Percentiles rank a stretch among this genome's conserved stretches.
These are phyloP conservation scores for Drosophila kepulauana DNA, from an alignment of 1,140 invertebrate genomes.

Conservation along the genomic window DNA sequence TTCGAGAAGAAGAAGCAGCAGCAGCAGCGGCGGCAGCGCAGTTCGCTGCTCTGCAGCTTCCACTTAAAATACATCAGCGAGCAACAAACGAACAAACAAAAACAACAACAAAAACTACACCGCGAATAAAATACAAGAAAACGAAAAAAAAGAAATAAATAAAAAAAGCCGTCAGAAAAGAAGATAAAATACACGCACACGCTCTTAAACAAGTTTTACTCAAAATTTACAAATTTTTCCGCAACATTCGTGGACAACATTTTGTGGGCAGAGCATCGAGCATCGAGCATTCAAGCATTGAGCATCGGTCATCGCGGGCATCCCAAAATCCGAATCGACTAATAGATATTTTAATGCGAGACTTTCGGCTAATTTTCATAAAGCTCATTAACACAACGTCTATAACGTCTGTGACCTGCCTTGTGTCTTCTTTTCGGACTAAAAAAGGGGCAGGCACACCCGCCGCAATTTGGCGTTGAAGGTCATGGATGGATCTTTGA, in stretches of 20 bases:
- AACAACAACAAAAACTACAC: constrained; percentile 25
- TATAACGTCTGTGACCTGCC: background rate
- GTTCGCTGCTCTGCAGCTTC: constrained; percentile 33
- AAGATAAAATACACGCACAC: constrained; percentile 39
- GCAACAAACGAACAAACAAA: constrained; percentile 34
- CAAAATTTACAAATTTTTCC: constrained; percentile 71
- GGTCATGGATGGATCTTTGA: constrained; percentile 24
- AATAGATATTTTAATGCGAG: constrained; percentile 42
- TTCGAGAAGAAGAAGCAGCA: constrained; percentile 38
- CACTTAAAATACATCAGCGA: constrained; percentile 39
- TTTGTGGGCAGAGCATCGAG: constrained; percentile 20
- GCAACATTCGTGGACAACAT: constrained; percentile 55
- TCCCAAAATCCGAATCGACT: constrained; percentile 17
- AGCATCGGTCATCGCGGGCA: constrained; percentile 3
- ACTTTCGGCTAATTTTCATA: constrained; percentile 42
- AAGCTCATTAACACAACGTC: constrained; percentile 27
- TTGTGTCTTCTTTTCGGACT: too few species aligned
- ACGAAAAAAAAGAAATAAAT: constrained; percentile 38
- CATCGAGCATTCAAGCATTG: constrained; percentile 9
- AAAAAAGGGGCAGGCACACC: constrained; percentile 16
- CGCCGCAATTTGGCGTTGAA: constrained; percentile 38
- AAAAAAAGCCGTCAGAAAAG: constrained; percentile 39
- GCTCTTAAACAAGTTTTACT: constrained; percentile 73
- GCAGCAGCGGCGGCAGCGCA: constrained; percentile 13
- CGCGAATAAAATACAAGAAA: constrained; percentile 12